These are phyloP conservation scores for Xenops minutus DNA, from an alignment of 2,797 vertebrate genomes.

Conservation along the genomic window DNA sequence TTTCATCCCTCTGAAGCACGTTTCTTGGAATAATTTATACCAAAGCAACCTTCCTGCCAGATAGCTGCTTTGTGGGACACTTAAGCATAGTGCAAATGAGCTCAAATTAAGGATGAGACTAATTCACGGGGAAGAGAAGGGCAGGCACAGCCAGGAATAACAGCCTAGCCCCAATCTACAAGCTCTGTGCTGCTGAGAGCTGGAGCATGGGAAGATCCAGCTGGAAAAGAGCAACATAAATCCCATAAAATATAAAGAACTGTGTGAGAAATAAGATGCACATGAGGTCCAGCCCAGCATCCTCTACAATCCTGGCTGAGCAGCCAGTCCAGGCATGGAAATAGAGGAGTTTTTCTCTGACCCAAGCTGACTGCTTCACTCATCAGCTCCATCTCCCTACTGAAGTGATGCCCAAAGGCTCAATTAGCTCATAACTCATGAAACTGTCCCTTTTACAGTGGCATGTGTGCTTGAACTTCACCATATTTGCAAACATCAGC, in stretches of 20 bases:
- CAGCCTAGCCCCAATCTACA: neutral
- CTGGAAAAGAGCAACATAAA: neutral
- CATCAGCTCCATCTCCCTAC: neutral
- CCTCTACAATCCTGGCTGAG: neutral
- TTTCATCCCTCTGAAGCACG: neutral
- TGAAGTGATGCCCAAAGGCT: neutral
- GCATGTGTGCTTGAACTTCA: neutral
- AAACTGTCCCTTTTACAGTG: neutral
- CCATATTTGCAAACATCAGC: neutral
- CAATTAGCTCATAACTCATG: neutral
- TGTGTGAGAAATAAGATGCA: accelerated
- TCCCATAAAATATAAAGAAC: neutral
- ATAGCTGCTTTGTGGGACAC: neutral
- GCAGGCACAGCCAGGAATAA: neutral
- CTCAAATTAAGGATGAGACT: neutral
- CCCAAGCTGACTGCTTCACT: neutral
- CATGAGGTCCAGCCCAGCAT: neutral
- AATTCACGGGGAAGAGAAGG: neutral
- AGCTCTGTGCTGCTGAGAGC: accelerated
- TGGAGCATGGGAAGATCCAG: neutral
- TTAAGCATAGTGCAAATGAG: accelerated
- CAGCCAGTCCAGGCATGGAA: accelerated
- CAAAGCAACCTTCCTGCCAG: neutral
- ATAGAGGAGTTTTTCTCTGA: neutral
- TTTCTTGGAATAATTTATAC: neutral